Base-by-base conservation (phyloP, 2,113 vertebrate genomes). In the Eptesicus fuscus region DNA sequence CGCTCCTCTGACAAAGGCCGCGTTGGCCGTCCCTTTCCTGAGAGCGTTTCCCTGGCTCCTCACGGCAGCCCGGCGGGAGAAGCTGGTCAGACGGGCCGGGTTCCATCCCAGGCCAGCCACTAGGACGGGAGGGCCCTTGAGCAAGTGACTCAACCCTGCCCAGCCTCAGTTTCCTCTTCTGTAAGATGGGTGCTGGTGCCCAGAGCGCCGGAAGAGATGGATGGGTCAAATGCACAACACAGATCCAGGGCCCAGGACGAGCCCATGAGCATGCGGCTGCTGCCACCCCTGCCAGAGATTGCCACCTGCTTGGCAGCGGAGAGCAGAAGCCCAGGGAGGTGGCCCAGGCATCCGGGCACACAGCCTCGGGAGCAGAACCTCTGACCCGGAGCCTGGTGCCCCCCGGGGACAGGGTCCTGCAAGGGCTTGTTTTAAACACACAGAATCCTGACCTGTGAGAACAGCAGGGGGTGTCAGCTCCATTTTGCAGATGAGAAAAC, bases 281-380 rank as follows among this genome's bases (percentile, higher is more conserved):
- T 0, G 13, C 63, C 17, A 2, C 3, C 63, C 2, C 42, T 0
- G n/a, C 32, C 51, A 1, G 0, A 42, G 61, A 9, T 5, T 4
- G 49, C 6, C 12, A 2, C 7, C 53, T 0, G 0, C 40, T 28
- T 35, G 4, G 73, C 23, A 2, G 1, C 3, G 4, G 30, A 14
- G 14, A 49, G 25, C 70, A 61, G 32, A 10, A 56, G 30, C 70
- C 47, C 25, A 17, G 25, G 40, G 30, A 56, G 10, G 5, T 17
- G 8, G 22, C 2, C 0, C 5, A 65, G 42, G 20, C 2, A 0
- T 30, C 44, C 30, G 20, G 61, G 5, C 13, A 2, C 9, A 7
- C 9, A 32, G 71, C 8, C 78, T 59, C 1, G 2, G 56, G 42
- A n/a, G 42, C n/a, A 9, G 63, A 32, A 37, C 18, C 20, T 25